Evolutionary conservation across 2,113 vertebrate genomes (phyloP), one percentile per base, ranked within the genome.

Genomic region (Neotoma lepida): DNA sequence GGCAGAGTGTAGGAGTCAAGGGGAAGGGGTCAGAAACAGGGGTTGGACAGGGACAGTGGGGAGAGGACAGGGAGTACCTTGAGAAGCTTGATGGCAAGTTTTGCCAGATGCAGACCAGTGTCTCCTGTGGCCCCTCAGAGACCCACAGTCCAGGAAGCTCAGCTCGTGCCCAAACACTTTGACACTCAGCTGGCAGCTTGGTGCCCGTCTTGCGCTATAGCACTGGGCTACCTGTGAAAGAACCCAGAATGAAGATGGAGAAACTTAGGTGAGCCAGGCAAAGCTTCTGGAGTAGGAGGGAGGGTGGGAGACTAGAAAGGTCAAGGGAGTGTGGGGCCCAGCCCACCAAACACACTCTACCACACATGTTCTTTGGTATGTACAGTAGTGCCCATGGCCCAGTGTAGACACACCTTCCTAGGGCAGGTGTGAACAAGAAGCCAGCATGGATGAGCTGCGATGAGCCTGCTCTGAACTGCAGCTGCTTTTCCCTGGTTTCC

Each of bases 91-190:
- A 99, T 97, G 5, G 98, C 94, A 24, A 99, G 64, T 49, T 98
- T 98, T 2, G 98, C 99, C 90, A 98, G 28, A 92, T 96, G 98
- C 81, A 24, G 98, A 99, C 78, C 98, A 96, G 61, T 81, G 97
- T 80, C 98, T 98, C 39, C 98, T 28, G 54, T 97, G 98, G 44
- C 94, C 95, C 89, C 96, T 95, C 90, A 98, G 77, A 63, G 98
- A 98, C 39, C 98, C 97, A 44, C 99, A 99, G 74, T 98, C 98
- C 51, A 99, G 92, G 56, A 98, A 98, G 24, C 94, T 98, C 94
- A 99, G 95, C 95, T 99, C 98, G 15, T 98, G 99, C 64, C 99
- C 99, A 92, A 99, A 99, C 94, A 99, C 97, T 95, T 99, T 99
- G 41, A 99, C 84, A 33, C 98, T 98, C 44, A 99, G 88, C 90